Conservation (phyloP, 2,888 invertebrate genomes). For the Monochamus alternatus region DNA sequence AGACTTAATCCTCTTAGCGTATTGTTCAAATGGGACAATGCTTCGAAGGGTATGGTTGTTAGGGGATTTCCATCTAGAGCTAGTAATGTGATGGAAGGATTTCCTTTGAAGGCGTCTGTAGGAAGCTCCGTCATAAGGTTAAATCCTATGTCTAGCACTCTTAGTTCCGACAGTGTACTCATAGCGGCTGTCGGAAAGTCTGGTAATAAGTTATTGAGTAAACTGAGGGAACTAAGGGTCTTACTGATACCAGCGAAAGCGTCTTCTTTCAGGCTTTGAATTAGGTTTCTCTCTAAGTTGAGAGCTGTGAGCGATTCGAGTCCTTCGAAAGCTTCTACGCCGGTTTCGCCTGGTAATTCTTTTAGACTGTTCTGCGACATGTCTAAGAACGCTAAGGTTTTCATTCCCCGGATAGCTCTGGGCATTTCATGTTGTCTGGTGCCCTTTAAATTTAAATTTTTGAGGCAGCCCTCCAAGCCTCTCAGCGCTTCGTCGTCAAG, state of each 20-base stretch:
- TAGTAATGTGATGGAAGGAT: conserved; percentile 88
- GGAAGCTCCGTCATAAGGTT: conserved; percentile 90
- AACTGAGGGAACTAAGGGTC: conserved; percentile 89
- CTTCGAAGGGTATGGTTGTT: conserved; percentile 85
- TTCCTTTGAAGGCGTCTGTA: conserved; percentile 84
- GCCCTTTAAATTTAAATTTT: conserved; percentile 92
- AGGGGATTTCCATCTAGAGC: conserved; percentile 94
- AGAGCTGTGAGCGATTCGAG: conserved; percentile 88
- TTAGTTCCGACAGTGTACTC: conserved; percentile 82
- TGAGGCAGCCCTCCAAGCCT: conserved; percentile 87
- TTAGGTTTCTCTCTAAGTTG: conserved; percentile 90
- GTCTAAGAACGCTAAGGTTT: conserved; percentile 89
- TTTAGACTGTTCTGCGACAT: conserved; percentile 90
- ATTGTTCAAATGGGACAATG: conserved; percentile 85
- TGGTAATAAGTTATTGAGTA: conserved; percentile 90
- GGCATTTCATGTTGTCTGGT: conserved; percentile 87
- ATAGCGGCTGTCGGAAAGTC: conserved; percentile 91
- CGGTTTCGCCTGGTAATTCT: conserved; percentile 82
- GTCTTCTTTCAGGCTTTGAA: conserved; percentile 83
- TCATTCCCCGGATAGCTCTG: conserved; percentile 83
- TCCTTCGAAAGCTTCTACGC: conserved; percentile 80
- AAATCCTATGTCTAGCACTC: conserved; percentile 93
- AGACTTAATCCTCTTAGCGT: conserved; percentile 89
- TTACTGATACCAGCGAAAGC: conserved; percentile 87
- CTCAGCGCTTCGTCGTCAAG: conserved; percentile 80